Evolutionary conservation across 1,140 invertebrate species (phyloP).

Genomic region (Acarapis woodi): DNA sequence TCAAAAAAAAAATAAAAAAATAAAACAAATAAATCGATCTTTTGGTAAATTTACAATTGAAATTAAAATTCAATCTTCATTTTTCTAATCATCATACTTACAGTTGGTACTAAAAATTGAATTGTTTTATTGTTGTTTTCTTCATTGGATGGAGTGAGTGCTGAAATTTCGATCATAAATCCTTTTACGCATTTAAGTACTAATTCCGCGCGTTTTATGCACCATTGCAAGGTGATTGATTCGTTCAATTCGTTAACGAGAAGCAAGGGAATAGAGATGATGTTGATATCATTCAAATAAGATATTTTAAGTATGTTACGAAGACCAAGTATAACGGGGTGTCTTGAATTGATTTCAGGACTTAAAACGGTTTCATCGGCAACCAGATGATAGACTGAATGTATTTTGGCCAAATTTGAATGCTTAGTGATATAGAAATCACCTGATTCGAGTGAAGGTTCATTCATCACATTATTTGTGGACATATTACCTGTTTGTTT

Average conservation of each 20-base stretch:
- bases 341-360: conserved; percentile 73
- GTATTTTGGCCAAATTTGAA: conserved; percentile 76
- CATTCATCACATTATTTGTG: neutral
- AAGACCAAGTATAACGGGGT: conserved; percentile 66
- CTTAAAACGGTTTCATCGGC: conserved; percentile 28
- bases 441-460: conserved; percentile 28
- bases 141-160: conserved; percentile 44
- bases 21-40: conserved; percentile 6
- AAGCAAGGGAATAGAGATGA: conserved; percentile 66
- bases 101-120: conserved; percentile 49
- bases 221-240: conserved; percentile 92
- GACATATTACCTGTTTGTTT: neutral
- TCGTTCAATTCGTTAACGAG: conserved; percentile 34
- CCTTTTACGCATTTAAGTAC: conserved; percentile 97
- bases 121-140: conserved; percentile 64
- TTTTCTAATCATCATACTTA: too few species aligned
- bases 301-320: conserved; percentile 80
- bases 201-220: conserved; percentile 70
- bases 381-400: conserved; percentile 80
- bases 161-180: conserved; percentile 93
- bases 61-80: conserved; percentile 23
- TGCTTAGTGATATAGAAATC: conserved; percentile 82
- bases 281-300: conserved; percentile 69
- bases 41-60: neutral
- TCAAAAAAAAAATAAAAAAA: conserved; percentile 28